Conservation (phyloP, 2,797 vertebrate species). For the Menidia menidia region DNA sequence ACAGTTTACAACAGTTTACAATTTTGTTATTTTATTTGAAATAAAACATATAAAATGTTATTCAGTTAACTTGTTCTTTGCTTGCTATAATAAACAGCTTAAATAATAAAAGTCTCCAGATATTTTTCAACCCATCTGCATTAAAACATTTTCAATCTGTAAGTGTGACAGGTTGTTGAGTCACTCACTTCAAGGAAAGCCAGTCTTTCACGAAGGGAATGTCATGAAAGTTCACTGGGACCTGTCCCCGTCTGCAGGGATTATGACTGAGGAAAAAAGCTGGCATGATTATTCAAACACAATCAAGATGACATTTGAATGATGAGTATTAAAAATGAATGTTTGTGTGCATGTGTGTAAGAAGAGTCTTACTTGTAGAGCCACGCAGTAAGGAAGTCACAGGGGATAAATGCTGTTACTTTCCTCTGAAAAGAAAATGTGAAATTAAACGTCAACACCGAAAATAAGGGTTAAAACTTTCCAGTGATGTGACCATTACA, state of each 20-base stretch:
- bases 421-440: slow-evolving; percentile 82
- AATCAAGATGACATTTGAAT: neutral
- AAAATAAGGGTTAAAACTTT: neutral
- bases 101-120: neutral
- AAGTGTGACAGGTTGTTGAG: neutral
- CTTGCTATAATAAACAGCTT: neutral
- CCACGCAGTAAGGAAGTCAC: slow-evolving; percentile 92
- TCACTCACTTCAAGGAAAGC: slow-evolving; percentile 89
- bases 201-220: slow-evolving; percentile 91
- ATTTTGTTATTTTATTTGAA: neutral
- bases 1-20: too few relatives aligned
- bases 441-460: neutral
- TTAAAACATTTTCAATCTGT: neutral
- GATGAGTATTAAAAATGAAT: neutral
- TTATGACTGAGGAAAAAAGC: slow-evolving; percentile 81
- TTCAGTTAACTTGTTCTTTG: too few relatives aligned
- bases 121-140: neutral
- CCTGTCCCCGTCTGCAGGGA: slow-evolving; percentile 77
- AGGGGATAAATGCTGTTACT: slow-evolving; percentile 88
- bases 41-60: neutral
- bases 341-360: slow-evolving; percentile 5
- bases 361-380: slow-evolving; percentile 91
- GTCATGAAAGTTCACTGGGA: slow-evolving; percentile 68
- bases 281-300: slow-evolving; percentile 6
- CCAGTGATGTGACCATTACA: too few relatives aligned